Conservation (phyloP, 1,140 invertebrate species). For the Drosophila lacteicornis region DNA sequence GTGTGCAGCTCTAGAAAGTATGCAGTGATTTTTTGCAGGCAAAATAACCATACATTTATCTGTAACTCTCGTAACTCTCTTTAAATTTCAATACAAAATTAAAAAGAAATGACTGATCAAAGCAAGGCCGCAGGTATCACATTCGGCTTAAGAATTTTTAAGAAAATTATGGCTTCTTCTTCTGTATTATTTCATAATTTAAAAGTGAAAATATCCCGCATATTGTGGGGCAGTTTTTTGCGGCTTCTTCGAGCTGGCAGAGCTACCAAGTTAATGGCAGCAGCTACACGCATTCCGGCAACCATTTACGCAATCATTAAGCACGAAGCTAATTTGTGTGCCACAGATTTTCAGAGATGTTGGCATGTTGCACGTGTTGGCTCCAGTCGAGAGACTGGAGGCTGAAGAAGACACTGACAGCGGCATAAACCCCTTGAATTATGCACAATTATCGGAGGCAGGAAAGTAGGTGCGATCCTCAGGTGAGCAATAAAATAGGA, state of each 20-base stretch:
- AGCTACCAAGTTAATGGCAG: slow-evolving; percentile 65
- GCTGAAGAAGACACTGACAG: slow-evolving; percentile 45
- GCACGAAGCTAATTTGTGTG: slow-evolving; percentile 79
- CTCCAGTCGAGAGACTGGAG: slow-evolving; percentile 43
- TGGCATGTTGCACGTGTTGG: slow-evolving; percentile 68
- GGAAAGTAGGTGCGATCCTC: slow-evolving; percentile 80
- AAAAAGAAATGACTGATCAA: neutral
- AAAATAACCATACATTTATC: neutral
- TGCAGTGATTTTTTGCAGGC: neutral
- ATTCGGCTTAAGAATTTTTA: neutral
- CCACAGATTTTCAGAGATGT: slow-evolving; percentile 57
- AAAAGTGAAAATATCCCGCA: slow-evolving; percentile 28
- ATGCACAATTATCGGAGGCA: slow-evolving; percentile 74
- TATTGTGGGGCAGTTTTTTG: neutral
- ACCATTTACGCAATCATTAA: slow-evolving; percentile 84
- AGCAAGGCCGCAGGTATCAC: neutral
- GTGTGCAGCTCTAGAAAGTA: neutral
- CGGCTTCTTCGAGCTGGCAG: neutral
- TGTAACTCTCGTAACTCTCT: neutral
- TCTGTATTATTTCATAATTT: slow-evolving; percentile 3
- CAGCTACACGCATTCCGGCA: slow-evolving; percentile 76
- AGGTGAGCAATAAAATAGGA: slow-evolving; percentile 69
- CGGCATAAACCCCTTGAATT: slow-evolving; percentile 80
- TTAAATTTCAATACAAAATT: neutral
- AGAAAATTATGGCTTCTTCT: neutral